Percentiles rank a stretch among this genome's conserved stretches.
phyloP scores from a whole-genome alignment of 2,797 vertebrate species.

The Hydrocynus forskahlii region DNA sequence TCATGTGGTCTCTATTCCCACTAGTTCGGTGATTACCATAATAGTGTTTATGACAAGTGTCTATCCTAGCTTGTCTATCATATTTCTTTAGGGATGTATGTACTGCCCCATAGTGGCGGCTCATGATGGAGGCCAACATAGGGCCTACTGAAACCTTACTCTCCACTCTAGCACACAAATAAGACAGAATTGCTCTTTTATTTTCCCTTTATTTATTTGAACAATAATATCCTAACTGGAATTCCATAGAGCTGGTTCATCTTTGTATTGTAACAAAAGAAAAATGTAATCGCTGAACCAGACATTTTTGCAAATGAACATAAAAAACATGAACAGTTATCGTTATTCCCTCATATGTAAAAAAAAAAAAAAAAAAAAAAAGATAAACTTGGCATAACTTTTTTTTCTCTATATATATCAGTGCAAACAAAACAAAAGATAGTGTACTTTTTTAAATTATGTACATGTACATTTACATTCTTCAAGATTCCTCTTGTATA shows the following conservation, averaged over 20 bases:
- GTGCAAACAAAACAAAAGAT: conserved; percentile 57
- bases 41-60: not conserved
- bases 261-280: conserved; percentile 29
- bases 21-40: not conserved
- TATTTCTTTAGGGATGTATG: not conserved
- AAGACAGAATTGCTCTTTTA: not conserved
- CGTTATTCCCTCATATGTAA: conserved; percentile 1
- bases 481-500: not conserved
- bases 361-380: conserved; percentile 11
- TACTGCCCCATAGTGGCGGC: conserved; percentile 44
- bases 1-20: not conserved
- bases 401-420: conserved; percentile 45
- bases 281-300: conserved; percentile 21
- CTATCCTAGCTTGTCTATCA: not conserved
- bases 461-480: conserved; percentile 52
- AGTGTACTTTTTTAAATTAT: conserved; percentile 32
- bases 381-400: conserved; percentile 46
- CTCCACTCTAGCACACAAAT: not conserved
- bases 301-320: conserved; percentile 12
- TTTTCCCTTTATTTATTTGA: conserved; percentile 41
- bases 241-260: conserved; percentile 22
- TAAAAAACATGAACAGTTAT: conserved; percentile 1
- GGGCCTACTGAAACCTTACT: not conserved
- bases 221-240: conserved; percentile 43
- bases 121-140: not conserved